Evolutionary conservation across 1,140 invertebrate species (phyloP).

Genomic region (Anastatus disparis): DNA sequence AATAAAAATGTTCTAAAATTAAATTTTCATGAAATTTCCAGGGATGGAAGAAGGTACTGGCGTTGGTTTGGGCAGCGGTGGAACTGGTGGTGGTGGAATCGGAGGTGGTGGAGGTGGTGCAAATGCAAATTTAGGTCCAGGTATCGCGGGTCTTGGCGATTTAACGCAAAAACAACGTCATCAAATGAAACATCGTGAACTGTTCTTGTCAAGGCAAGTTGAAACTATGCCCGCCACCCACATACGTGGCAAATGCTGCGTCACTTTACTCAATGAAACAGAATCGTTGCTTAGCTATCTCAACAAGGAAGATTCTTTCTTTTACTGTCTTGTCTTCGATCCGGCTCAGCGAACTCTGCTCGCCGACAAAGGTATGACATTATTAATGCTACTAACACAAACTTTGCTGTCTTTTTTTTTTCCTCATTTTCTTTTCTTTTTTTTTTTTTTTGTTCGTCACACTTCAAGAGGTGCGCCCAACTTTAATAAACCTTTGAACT

Average conservation of each 20-base stretch:
- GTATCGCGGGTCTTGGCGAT: conserved; percentile 67
- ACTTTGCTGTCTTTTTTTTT: no score
- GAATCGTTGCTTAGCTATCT: conserved; percentile 95
- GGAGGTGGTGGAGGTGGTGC: conserved; percentile 70
- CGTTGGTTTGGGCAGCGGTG: conserved; percentile 67
- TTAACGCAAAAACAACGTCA: conserved; percentile 84
- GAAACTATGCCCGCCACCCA: conserved; percentile 98
- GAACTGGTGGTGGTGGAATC: conserved; percentile 55
- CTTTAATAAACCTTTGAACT: no score
- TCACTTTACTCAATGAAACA: conserved; percentile 97
- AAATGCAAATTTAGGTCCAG: conserved; percentile 69
- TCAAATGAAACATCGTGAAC: conserved; percentile 96
- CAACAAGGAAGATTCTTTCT: conserved; percentile 98
- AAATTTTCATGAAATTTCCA: neutral
- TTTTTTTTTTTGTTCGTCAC: no score
- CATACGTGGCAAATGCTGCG: conserved; percentile 98
- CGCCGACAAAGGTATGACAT: conserved; percentile 97
- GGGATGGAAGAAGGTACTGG: conserved; percentile 55
- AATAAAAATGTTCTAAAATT: no score
- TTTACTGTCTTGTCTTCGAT: conserved; percentile 99
- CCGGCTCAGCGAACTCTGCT: conserved; percentile 97
- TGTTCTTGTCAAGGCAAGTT: conserved; percentile 97
- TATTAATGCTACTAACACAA: no score
- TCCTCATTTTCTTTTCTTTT: no score
- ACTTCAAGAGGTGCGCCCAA: no score